Percentiles rank a stretch among this genome's conserved stretches.
phyloP scores from a whole-genome alignment of 2,888 invertebrate species.

The Cataglyphis albicans region DNA sequence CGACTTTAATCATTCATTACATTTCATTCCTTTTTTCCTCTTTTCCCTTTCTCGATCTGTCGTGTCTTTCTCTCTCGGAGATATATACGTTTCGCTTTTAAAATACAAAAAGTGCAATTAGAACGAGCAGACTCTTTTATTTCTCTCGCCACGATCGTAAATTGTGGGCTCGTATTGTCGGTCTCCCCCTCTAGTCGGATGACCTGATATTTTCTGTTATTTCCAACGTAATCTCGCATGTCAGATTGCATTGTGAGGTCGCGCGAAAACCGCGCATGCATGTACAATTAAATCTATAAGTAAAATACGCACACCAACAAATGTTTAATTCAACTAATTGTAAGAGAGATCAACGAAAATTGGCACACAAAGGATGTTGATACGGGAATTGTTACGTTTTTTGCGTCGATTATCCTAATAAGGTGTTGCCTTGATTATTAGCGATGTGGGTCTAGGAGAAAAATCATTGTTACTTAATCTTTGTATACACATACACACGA shows the following conservation, averaged over 20 bases:
- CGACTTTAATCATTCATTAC: neutral
- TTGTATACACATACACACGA: neutral
- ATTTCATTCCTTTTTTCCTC: neutral
- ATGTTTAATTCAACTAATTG: constrained; percentile 9
- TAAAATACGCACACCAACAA: neutral
- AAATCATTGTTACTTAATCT: constrained; percentile 7
- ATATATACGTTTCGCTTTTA: neutral
- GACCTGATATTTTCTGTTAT: constrained; percentile 34
- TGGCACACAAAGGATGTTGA: neutral
- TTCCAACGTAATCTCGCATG: constrained; percentile 26
- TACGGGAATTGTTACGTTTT: neutral
- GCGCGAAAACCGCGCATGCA: constrained; percentile 7
- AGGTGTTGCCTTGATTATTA: neutral
- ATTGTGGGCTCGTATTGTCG: constrained; percentile 23
- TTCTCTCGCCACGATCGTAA: constrained; percentile 23
- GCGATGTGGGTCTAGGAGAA: constrained; percentile 30
- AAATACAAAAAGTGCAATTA: neutral
- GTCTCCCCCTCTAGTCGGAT: neutral
- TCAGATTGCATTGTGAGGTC: constrained; percentile 30
- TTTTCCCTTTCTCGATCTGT: neutral
- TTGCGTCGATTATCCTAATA: constrained; percentile 3
- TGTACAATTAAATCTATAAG: constrained; percentile 28
- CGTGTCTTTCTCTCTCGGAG: neutral
- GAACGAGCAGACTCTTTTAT: constrained; percentile 28
- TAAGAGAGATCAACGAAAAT: constrained; percentile 1